Evolutionary conservation across 2,797 vertebrate species (phyloP).

Genomic region (Microctenopoma steveboyesi): DNA sequence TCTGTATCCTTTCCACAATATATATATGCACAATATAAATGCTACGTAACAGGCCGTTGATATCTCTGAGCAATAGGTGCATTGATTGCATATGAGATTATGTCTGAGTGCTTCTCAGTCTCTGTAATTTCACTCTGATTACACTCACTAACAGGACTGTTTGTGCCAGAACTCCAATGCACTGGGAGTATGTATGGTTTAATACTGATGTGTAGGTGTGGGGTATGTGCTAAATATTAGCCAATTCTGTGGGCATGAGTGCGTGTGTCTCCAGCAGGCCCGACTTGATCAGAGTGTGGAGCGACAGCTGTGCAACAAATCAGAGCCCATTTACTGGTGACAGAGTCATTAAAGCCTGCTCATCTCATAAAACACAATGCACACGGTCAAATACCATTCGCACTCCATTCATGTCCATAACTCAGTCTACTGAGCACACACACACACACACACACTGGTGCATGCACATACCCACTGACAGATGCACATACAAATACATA

Average conservation of each 20-base stretch:
- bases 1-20: no score
- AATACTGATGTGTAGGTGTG: conserved; percentile 52
- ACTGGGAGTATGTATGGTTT: conserved; percentile 40
- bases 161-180: conserved; percentile 62
- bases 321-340: conserved; percentile 83
- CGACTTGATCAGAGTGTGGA: conserved; percentile 70
- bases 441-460: conserved; percentile 31
- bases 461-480: conserved; percentile 4
- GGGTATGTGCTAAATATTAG: conserved; percentile 19
- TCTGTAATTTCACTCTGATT: conserved; percentile 71
- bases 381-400: conserved; percentile 72
- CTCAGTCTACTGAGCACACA: conserved; percentile 60
- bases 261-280: conserved; percentile 60
- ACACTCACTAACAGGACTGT: conserved; percentile 59
- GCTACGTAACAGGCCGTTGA: conserved; percentile 36
- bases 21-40: background rate
- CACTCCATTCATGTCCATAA: conserved; percentile 71
- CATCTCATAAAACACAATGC: conserved; percentile 81
- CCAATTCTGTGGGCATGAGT: conserved; percentile 16
- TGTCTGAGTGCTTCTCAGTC: conserved; percentile 58
- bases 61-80: conserved; percentile 56
- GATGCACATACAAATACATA: conserved; percentile 37
- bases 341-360: conserved; percentile 83
- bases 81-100: conserved; percentile 71
- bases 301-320: conserved; percentile 82